Base-by-base conservation (phyloP, 2,888 invertebrate genomes). In the Camponotus fellah region DNA sequence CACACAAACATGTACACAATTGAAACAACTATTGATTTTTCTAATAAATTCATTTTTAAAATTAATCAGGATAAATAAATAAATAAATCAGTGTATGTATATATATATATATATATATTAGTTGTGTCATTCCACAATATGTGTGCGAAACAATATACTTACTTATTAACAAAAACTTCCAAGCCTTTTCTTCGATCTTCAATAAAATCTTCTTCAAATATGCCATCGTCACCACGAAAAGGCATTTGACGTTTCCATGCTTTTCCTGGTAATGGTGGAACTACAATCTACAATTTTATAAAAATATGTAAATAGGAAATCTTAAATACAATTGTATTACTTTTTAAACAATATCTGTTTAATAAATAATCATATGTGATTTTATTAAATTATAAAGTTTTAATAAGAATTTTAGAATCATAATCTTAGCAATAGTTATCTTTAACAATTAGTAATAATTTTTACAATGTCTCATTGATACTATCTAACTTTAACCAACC, bases 131-230 rank as follows among this genome's bases (percentile, higher is more conserved):
- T 6, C 5, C 3, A 5, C 40, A 37, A 17, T 46, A 37, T 26
- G 12, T 64, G 8, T n/a, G 37, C 26, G 17, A 69, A 40, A 40
- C n/a, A 40, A 46, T 82, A 14, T 71, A 94, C 97, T 95, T 95
- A 98, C 98, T 99, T 99, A 96, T 99, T 99, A 92, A 99, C 98
- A 96, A 99, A 99, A 94, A 97, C 97, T 96, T 99, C 99, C 93
- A 99, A 96, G 88, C 97, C 99, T 96, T 99, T 99, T 95, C 99
- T 97, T 93, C 99, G 97, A 92, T 99, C 99, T 95, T 99, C 99
- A 94, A 99, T 99, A 95, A 99, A 99, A 94, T 99, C 99, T 94
- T 99, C 99, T 95, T 99, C 99, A 95, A 99, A 99, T 93, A 99
- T 99, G 79, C 99, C 99, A 95, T 99, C 99, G 94, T 99, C 99